A percentile compares a stretch with the other conserved stretches of the same genome.
Conservation (phyloP, 2,888 invertebrate genomes). For the Drosophila prostipennis region DNA sequence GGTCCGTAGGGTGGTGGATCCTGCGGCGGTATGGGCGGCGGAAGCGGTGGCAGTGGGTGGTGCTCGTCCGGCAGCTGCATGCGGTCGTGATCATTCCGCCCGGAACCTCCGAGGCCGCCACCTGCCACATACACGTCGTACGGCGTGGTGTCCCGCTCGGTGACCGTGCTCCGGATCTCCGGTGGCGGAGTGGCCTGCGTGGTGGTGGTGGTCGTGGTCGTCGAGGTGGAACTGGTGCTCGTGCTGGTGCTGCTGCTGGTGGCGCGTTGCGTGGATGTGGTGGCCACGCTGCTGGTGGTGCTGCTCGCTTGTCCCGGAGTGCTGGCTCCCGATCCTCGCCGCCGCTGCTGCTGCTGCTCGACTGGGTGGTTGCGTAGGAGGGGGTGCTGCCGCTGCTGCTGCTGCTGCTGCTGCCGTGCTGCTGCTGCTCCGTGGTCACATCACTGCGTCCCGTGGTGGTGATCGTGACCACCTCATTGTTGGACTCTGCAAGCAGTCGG, state of each 20-base stretch:
- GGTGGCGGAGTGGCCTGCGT: conserved; percentile 75
- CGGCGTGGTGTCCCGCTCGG: conserved; percentile 82
- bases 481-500: conserved; percentile 71
- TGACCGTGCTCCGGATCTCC: conserved; percentile 80
- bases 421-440: conserved; percentile 85
- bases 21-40: conserved; percentile 80
- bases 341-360: conserved; percentile 60
- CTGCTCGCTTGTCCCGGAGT: conserved; percentile 49
- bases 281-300: conserved; percentile 51
- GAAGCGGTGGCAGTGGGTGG: conserved; percentile 70
- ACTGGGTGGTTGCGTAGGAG: conserved; percentile 67
- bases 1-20: conserved; percentile 72
- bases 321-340: conserved; percentile 46
- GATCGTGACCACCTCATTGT: conserved; percentile 73
- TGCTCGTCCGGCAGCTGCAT: conserved; percentile 76
- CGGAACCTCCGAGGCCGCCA: conserved; percentile 43
- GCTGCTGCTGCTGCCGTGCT: conserved; percentile 83
- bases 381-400: conserved; percentile 66
- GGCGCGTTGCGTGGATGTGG: conserved; percentile 61
- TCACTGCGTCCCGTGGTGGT: conserved; percentile 77
- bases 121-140: conserved; percentile 73
- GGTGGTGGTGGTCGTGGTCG: conserved; percentile 75
- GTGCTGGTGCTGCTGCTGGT: conserved; percentile 61
- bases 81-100: conserved; percentile 66
- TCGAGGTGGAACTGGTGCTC: conserved; percentile 62